Conservation (phyloP, 2,888 invertebrate species). For the Plusia festucae region DNA sequence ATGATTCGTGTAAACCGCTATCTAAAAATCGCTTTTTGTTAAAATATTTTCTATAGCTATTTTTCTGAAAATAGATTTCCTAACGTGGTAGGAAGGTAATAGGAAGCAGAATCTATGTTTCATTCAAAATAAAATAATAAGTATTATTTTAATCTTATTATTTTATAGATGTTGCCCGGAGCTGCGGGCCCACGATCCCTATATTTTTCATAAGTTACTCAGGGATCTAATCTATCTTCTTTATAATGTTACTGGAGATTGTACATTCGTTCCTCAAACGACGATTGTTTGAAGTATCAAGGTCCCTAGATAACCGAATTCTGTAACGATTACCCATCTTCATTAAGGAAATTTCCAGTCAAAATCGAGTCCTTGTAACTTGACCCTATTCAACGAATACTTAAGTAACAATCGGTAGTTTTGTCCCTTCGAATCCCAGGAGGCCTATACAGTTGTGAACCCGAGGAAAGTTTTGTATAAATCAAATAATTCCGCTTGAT, state of each 20-base stretch:
- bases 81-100: no score
- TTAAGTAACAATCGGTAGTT: slow-evolving; percentile 16
- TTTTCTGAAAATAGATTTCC: no score
- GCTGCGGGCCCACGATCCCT: no score
- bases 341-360: background rate
- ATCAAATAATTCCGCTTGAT: slow-evolving; percentile 47
- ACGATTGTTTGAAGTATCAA: background rate
- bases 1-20: background rate
- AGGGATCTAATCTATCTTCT: no score
- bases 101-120: no score
- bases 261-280: background rate
- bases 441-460: slow-evolving; percentile 20
- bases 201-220: no score
- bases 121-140: no score
- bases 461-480: slow-evolving; percentile 35
- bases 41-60: background rate
- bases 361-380: background rate
- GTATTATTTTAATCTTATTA: no score
- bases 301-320: background rate
- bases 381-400: slow-evolving; percentile 17
- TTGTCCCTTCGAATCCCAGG: slow-evolving; percentile 16
- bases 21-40: background rate
- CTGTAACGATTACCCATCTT: slow-evolving; percentile 4
- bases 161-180: no score
- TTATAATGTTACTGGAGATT: background rate